Evolutionary conservation across 2,888 invertebrate genomes (phyloP), one percentile per base, ranked within the genome.

Genomic region (Agrotis puta): DNA sequence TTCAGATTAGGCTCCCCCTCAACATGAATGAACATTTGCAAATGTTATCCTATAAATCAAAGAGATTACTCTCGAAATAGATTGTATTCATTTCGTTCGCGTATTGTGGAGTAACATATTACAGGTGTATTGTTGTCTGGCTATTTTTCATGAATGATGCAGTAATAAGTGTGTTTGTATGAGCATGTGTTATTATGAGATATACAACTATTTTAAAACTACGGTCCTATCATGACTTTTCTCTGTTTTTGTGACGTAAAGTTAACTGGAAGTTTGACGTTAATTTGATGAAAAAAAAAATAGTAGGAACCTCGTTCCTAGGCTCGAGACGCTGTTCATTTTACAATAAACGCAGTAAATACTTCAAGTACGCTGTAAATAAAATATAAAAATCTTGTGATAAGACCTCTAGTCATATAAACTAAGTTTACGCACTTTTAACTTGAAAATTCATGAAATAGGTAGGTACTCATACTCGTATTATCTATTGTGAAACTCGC

Each of bases 31-130:
- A 70, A 61, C 20, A n/a, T 67, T 77, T 54, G 27, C 33, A 47
- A 72, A 79, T 58, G 69, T 53, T 80, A 57, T 64, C 62, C 45
- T 66, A 63, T 82, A 82, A 83, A 82, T 82, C 81, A 74, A 63
- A 80, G 47, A 82, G 67, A 80, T 80, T 71, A 70, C 50, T 61
- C 64, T 56, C 27, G 48, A 71, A 69, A 70, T 67, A 70, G 53
- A 74, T 71, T 67, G 47, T 53, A 47, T 62, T 71, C 61, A 79
- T 74, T 79, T 77, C 45, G 53, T 64, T 50, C 57, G 47, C 27
- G 33, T 63, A 63, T 67, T 64, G 51, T 61, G 62, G 39, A 39
- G 45, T 51, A 67, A 67, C 54, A 70, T 64, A 54, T 64, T 62
- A 51, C 20, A 33, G 33, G 18, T 39, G 16, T 59, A 79, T 64